Percentiles rank a stretch among this genome's conserved stretches.
phyloP scores from a whole-genome alignment of 2,888 invertebrate species.

The Pollenia amentaria region DNA sequence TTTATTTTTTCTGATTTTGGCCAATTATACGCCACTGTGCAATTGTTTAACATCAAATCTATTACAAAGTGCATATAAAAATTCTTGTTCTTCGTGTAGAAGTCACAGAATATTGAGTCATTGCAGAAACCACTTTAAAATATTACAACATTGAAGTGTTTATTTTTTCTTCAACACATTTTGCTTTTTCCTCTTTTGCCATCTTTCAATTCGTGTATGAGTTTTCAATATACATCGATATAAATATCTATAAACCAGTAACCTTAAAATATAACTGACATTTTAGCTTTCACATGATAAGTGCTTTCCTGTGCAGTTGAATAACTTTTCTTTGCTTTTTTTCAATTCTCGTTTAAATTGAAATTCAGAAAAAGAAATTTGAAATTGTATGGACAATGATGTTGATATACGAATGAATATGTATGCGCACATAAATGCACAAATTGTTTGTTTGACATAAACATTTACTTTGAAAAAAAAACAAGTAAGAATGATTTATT shows the following conservation, averaged over 20 bases:
- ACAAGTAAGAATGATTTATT: no score
- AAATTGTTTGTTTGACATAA: no score
- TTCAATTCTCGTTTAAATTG: no score
- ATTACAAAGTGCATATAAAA: slow-evolving; percentile 27
- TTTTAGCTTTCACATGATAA: slow-evolving; percentile 2
- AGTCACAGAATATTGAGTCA: slow-evolving; percentile 15
- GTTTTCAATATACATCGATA: background rate
- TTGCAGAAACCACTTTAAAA: slow-evolving; percentile 44
- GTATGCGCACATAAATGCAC: no score
- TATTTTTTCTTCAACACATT: background rate
- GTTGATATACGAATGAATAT: background rate
- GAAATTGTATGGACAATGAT: background rate
- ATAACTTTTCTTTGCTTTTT: background rate
- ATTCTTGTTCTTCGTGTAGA: background rate
- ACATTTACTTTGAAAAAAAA: no score
- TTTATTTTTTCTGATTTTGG: no score
- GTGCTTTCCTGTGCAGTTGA: background rate
- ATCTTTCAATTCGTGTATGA: slow-evolving; percentile 3
- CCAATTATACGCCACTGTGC: background rate
- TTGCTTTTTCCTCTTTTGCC: background rate
- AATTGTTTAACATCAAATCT: background rate
- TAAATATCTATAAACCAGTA: no score
- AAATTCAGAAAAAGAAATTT: no score
- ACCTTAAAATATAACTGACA: background rate
- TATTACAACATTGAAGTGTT: slow-evolving; percentile 22